These are phyloP conservation scores for Callimorpha dominula DNA, from an alignment of 2,888 invertebrate genomes.

Conservation along the genomic window DNA sequence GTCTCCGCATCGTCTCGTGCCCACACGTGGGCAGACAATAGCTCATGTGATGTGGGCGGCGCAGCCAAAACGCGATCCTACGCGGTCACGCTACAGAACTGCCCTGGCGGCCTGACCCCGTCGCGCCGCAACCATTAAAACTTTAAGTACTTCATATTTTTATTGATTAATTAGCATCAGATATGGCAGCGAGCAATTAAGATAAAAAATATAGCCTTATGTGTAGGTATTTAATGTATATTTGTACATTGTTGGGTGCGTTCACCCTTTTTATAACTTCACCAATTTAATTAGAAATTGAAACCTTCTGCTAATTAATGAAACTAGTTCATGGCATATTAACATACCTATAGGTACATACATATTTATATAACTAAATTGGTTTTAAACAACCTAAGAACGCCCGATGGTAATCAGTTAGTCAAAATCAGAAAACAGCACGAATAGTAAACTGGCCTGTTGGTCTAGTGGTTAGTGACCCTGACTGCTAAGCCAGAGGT, in stretches of 20 bases:
- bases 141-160: slow-evolving; percentile 61
- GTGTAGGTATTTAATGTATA: background rate
- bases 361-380: background rate
- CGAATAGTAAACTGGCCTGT: too few species aligned
- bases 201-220: slow-evolving; percentile 43
- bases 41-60: slow-evolving; percentile 69
- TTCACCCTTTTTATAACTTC: slow-evolving; percentile 16
- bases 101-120: slow-evolving; percentile 56
- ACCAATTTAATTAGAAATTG: background rate
- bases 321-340: too few species aligned
- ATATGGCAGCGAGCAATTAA: slow-evolving; percentile 53
- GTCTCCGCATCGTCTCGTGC: slow-evolving; percentile 65
- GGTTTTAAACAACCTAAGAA: too few species aligned
- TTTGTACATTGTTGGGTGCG: slow-evolving; percentile 9
- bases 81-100: slow-evolving; percentile 55
- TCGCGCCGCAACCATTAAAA: slow-evolving; percentile 35
- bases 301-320: background rate
- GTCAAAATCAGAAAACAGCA: too few species aligned
- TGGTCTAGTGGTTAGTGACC: too few species aligned
- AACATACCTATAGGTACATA: background rate
- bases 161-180: slow-evolving; percentile 67
- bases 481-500: too few species aligned
- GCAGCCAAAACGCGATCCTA: slow-evolving; percentile 79
- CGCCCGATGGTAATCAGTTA: too few species aligned
- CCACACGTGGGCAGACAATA: slow-evolving; percentile 78